phyloP scores from a whole-genome alignment of 2,888 invertebrate species.

The Lycia hirtaria region DNA sequence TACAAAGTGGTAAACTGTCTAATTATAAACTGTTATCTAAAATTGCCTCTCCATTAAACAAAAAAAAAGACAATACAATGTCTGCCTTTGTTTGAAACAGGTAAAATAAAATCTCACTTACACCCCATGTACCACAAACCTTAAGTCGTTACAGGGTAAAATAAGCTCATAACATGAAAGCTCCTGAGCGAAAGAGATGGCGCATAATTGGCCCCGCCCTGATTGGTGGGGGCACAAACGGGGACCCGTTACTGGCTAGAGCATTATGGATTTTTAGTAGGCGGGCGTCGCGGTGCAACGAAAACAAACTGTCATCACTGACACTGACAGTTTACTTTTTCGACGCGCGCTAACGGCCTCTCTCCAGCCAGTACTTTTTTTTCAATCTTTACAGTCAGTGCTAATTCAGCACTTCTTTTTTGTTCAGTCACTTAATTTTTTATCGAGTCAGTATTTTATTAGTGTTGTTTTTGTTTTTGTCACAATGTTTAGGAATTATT shows the following conservation, averaged over 20 bases:
- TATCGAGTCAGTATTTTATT: conserved; percentile 32
- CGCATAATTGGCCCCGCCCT: conserved; percentile 71
- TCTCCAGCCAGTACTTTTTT: conserved; percentile 25
- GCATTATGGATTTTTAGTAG: conserved; percentile 80
- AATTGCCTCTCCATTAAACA: too few species aligned
- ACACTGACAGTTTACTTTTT: conserved; percentile 70
- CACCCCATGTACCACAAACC: conserved; percentile 52
- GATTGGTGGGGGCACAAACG: conserved; percentile 70
- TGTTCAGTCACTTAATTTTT: conserved; percentile 38
- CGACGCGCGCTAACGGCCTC: conserved; percentile 46
- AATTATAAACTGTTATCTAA: too few species aligned
- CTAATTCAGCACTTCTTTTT: neutral
- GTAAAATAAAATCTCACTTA: conserved; percentile 23
- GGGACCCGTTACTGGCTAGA: conserved; percentile 71
- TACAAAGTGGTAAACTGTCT: too few species aligned
- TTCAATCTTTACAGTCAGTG: conserved; percentile 31
- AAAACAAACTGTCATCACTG: conserved; percentile 61
- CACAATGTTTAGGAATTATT: conserved; percentile 55
- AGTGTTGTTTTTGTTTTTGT: conserved; percentile 49
- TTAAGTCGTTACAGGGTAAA: conserved; percentile 53
- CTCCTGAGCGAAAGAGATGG: conserved; percentile 74
- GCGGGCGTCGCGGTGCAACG: conserved; percentile 57
- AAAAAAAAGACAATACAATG: neutral
- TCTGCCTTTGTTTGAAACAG: conserved; percentile 1
- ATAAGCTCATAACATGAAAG: conserved; percentile 62